Percentiles rank a stretch among this genome's conserved stretches.
These are phyloP conservation scores for Colaptes auratus DNA, from an alignment of 2,113 vertebrate species.

Conservation along the genomic window DNA sequence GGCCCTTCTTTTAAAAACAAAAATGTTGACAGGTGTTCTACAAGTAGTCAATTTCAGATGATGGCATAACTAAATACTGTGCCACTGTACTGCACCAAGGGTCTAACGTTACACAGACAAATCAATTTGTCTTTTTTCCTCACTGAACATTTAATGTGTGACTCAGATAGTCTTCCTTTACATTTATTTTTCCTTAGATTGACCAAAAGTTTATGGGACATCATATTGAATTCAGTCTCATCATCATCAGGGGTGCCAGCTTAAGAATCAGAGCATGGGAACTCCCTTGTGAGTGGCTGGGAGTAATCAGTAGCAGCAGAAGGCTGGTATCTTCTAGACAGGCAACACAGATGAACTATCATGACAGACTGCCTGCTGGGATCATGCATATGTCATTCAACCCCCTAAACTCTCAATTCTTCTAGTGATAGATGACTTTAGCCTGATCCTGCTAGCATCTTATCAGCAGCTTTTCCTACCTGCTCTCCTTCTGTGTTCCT, in stretches of 20 bases:
- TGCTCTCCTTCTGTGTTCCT: not conserved
- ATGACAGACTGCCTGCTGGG: not conserved
- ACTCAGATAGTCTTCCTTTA: not conserved
- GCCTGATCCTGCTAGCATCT: not conserved
- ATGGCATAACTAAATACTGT: too few relatives aligned
- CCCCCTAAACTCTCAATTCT: not conserved
- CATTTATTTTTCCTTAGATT: not conserved
- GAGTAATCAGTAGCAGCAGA: not conserved
- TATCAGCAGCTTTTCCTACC: not conserved
- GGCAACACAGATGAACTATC: not conserved
- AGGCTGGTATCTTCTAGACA: not conserved
- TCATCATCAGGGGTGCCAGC: fast-evolving
- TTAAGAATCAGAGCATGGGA: not conserved
- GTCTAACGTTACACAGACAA: not conserved
- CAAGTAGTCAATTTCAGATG: not conserved
- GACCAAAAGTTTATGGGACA: not conserved
- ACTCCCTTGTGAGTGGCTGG: not conserved
- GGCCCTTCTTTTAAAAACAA: not conserved
- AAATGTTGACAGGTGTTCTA: not conserved
- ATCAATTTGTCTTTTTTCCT: not conserved
- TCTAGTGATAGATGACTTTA: not conserved
- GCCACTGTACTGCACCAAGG: not conserved
- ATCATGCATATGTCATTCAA: fast-evolving
- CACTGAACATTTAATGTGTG: not conserved
- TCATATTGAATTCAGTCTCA: not conserved